A percentile compares a stretch with the other conserved stretches of the same genome.
phyloP scores from a whole-genome alignment of 2,797 vertebrate species.

The Menidia menidia region DNA sequence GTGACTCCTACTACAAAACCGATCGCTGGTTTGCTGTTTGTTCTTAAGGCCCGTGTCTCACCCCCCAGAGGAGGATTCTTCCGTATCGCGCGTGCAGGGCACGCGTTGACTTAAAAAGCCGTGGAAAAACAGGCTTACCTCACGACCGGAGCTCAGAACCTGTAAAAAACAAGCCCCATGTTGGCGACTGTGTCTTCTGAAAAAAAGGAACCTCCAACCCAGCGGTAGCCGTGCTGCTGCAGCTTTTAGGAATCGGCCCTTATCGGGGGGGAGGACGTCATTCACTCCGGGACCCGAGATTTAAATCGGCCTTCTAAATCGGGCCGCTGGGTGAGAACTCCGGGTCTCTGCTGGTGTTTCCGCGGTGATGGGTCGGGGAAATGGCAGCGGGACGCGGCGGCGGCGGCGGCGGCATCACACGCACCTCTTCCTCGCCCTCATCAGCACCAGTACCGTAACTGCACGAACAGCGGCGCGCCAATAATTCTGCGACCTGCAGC shows the following conservation, averaged over 20 bases:
- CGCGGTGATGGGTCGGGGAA: conserved; percentile 80
- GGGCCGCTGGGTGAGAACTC: neutral
- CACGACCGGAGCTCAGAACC: conserved; percentile 44
- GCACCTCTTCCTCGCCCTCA: conserved; percentile 83
- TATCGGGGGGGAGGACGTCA: conserved; percentile 15
- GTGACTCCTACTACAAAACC: neutral
- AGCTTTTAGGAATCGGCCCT: conserved; percentile 18
- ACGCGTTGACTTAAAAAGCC: neutral
- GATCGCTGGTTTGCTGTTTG: conserved; percentile 1
- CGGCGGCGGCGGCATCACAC: conserved; percentile 84
- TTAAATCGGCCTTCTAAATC: neutral
- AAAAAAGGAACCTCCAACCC: conserved; percentile 28
- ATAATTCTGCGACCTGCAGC: conserved; percentile 8
- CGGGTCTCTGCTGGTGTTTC: conserved; percentile 28
- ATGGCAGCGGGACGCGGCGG: conserved; percentile 86
- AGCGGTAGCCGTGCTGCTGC: conserved; percentile 30
- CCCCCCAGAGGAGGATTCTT: neutral
- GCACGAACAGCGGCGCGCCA: conserved; percentile 56
- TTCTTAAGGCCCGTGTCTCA: conserved; percentile 20
- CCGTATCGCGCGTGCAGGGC: neutral
- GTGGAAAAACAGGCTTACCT: conserved; percentile 50
- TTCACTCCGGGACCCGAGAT: neutral
- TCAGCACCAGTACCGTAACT: conserved; percentile 85
- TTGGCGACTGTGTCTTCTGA: conserved; percentile 21
- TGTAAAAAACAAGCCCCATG: conserved; percentile 60